Conservation (phyloP, 2,113 vertebrate species). For the Alligator mississippiensis region DNA sequence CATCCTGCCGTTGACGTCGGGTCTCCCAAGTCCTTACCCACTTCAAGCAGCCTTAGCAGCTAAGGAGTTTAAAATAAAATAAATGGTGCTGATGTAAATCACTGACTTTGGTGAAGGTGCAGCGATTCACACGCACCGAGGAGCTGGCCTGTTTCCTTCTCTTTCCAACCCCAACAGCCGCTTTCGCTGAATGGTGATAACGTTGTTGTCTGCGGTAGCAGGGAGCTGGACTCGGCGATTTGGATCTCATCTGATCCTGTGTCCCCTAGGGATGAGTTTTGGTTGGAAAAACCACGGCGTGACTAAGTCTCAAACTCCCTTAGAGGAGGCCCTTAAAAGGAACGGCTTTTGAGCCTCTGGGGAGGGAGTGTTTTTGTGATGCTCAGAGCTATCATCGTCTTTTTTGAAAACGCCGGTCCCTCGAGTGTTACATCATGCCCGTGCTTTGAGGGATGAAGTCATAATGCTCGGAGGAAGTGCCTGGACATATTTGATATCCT, state of each 20-base stretch:
- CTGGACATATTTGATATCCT: constrained; percentile 35
- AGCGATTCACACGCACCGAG: not conserved
- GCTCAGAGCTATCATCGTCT: constrained; percentile 8
- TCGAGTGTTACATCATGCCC: not conserved
- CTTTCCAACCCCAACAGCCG: not conserved
- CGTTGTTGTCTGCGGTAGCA: too few species aligned
- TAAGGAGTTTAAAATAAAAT: not conserved
- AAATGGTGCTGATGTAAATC: not conserved
- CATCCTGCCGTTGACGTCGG: not conserved
- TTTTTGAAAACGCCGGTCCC: not conserved
- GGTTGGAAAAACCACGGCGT: not conserved
- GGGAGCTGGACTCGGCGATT: too few species aligned
- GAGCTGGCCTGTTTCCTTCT: not conserved
- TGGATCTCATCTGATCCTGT: too few species aligned
- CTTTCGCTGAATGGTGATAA: not conserved
- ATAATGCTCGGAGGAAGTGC: constrained; percentile 7
- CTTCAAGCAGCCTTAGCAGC: constrained; percentile 35
- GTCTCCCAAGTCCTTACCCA: constrained; percentile 1
- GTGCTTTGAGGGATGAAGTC: not conserved
- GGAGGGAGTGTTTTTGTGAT: not conserved
- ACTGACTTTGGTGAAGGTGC: not conserved
- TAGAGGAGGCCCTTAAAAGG: not conserved
- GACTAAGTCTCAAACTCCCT: not conserved
- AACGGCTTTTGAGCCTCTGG: not conserved
- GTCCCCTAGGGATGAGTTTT: not conserved